Base-by-base conservation (phyloP, 2,888 invertebrate genomes). In the Stenichneumon culpator region DNA sequence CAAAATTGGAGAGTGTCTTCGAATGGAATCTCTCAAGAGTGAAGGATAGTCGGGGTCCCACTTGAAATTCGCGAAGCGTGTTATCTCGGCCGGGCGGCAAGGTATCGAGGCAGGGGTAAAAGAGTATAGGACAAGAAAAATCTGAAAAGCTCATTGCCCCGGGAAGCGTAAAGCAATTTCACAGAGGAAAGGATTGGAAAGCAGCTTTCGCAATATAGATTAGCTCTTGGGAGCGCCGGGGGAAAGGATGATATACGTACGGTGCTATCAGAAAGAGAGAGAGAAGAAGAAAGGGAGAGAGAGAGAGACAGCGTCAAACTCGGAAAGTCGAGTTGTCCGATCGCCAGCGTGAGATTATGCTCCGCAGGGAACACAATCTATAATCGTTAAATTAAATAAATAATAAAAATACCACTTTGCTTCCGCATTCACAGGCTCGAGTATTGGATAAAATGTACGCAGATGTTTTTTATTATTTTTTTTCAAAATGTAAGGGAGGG, bases 121-220 rank as follows among this genome's bases (percentile, higher is more conserved):
- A 78, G 32, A 54, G 74, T 52, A 79, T 47, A 68, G 67, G 79
- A 82, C 79, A 86, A 84, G 74, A 88, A 87, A 87, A 87, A 84
- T 86, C 82, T 86, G 79, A 68, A 84, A 74, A 82, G 83, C 82
- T 84, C 79, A 77, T 78, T 79, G 75, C 81, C 47, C 70, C 60
- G 80, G 78, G 57, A 88, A 83, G 87, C 83, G 83, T 83, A 86
- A 88, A 84, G 86, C 87, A 89, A 89, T 89, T 89, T 89, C 86
- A 87, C 88, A 87, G 85, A 77, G 84, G 65, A 75, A 83, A 83
- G 85, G 86, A 88, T 89, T 87, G 83, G 86, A 87, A 86, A 86
- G 84, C 83, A 79, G 87, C 86, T 86, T 77, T 57, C 82, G 81
- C 82, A 75, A 86, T 83, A 86, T 83, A 78, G 83, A 79, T 84